Evolutionary conservation across 2,113 vertebrate species (phyloP), one percentile per base, ranked within the genome.

Genomic region (Loxodonta africana): DNA sequence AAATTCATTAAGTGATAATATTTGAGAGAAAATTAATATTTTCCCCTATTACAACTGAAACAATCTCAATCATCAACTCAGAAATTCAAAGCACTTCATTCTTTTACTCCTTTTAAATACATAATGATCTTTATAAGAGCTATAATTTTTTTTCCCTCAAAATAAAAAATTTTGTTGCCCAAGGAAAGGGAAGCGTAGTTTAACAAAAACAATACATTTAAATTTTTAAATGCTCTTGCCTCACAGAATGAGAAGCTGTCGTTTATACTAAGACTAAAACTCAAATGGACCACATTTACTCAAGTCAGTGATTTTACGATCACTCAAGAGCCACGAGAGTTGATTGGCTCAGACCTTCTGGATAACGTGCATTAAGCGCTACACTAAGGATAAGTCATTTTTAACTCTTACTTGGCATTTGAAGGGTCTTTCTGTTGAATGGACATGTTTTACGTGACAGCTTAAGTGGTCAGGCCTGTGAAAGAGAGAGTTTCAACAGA

Each of bases 381-480:
- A 97, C 83, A 92, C 92, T 97, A 93, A 98, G 84, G 98, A 97
- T 96, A 98, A 98, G 98, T 97, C 93, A 97, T 94, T 93, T 97
- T 97, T 97, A 98, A 99, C 99, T 99, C 99, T 99, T 99, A 99
- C 99, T 99, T 99, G 99, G 99, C 99, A 99, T 99, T 99, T 99
- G 98, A 99, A 99, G 95, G 99, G 99, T 98, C 99, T 99, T 99
- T 99, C 99, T 98, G 99, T 99, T 98, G 99, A 99, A 98, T 99
- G 99, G 98, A 99, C 99, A 95, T 99, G 99, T 99, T 99, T 99
- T 98, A 99, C 99, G 85, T 99, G 99, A 99, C 99, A 99, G 99
- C 99, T 99, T 99, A 99, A 99, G 98, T 99, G 99, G 99, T 99
- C 99, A 84, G 99, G 99, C 98, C 99, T 99, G 98, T 97, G 95